Base-by-base conservation (phyloP, 2,888 invertebrate genomes). In the Carterocephalus palaemon region DNA sequence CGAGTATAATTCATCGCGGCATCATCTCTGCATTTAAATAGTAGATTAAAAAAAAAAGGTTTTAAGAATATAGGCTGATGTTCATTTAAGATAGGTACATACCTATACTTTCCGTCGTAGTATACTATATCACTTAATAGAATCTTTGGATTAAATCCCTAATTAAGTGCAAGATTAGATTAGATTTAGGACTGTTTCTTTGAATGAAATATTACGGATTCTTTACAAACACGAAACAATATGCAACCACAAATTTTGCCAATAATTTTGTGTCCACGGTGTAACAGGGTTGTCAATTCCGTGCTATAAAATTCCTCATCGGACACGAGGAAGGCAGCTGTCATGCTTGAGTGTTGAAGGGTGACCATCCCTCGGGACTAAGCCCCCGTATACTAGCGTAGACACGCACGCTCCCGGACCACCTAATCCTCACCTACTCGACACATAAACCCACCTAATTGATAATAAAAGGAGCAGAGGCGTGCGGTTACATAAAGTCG, bases 381-480 rank as follows among this genome's bases (percentile, higher is more conserved):
- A 85, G 85, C 84, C 76, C 71, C 68, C 66, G 68, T 62, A 71
- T 69, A 57, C 62, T 67, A 62, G 58, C 58, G 56, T 64, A 75
- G 81, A 78, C 85, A 85, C 85, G 85, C 80, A 75, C 82, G 70
- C 67, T 70, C 71, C 73, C 70, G 68, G 73, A 57, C 29, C 43
- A 23, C 65, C 74, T 82, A 81, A 85, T 83, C 83, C 83, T 65
- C 75, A 75, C 75, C 82, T 79, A 76, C 79, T 77, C 74, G 69
- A 66, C 79, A 83, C 78, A 82, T 83, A 83, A 85, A 84, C 78
- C 83, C 81, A 80, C 80, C 84, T 85, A 85, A 84, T 85, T 84
- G 85, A 83, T 82, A 84, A 85, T 84, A 84, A 84, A 82, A 80
- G 77, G 73, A 75, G 75, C 76, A 67, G 79, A 75, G 74, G 78